phyloP scores from a whole-genome alignment of 2,888 invertebrate species.

The Brachypalpus laphriformis region DNA sequence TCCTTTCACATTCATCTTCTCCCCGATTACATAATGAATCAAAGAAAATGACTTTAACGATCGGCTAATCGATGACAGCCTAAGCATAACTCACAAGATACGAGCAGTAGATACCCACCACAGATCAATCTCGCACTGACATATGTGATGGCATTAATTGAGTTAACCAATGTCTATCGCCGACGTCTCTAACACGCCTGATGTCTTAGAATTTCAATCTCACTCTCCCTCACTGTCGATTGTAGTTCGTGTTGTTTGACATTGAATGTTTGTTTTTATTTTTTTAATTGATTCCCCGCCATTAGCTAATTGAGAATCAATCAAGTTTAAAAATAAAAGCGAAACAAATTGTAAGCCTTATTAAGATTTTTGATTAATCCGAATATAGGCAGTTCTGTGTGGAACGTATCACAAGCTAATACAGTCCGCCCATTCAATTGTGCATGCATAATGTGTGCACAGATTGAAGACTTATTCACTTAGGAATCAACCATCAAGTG shows the following conservation, averaged over 20 bases:
- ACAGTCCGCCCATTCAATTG: conserved; percentile 33
- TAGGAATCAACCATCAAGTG: conserved; percentile 24
- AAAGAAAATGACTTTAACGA: conserved; percentile 26
- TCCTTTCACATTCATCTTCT: conserved; percentile 33
- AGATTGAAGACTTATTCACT: conserved; percentile 14
- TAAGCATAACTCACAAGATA: conserved; percentile 52
- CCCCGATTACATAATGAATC: conserved; percentile 3
- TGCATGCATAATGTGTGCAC: background rate
- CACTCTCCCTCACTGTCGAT: background rate
- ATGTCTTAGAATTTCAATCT: background rate
- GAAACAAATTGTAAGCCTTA: conserved; percentile 41
- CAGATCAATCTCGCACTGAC: conserved; percentile 39
- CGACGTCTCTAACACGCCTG: background rate
- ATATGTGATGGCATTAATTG: conserved; percentile 36
- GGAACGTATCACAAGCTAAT: conserved; percentile 19
- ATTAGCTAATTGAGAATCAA: conserved; percentile 41
- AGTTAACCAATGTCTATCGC: conserved; percentile 41
- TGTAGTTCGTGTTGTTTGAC: conserved; percentile 16
- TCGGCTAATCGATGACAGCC: conserved; percentile 50
- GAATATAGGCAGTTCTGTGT: background rate
- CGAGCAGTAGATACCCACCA: conserved; percentile 1
- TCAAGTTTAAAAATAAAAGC: conserved; percentile 10
- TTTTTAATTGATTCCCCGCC: conserved; percentile 1
- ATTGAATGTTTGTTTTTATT: conserved; percentile 29
- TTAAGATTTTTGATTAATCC: conserved; percentile 49